Percentiles rank a stretch among this genome's conserved stretches.
Evolutionary conservation across 2,113 vertebrate genomes (phyloP).

Genomic region (Atractosteus spatula): DNA sequence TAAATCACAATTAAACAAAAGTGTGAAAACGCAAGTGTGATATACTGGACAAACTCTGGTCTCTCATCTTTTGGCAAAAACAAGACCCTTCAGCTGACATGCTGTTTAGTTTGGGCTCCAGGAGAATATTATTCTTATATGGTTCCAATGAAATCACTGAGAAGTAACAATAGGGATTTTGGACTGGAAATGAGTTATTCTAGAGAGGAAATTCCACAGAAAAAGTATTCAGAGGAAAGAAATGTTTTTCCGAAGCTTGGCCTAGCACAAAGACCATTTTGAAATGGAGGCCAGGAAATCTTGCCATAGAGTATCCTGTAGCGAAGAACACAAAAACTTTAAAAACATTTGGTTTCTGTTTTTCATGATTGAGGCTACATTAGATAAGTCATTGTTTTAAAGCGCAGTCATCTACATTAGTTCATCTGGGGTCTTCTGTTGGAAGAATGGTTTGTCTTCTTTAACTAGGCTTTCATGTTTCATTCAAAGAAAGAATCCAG

Average conservation of each 20-base stretch:
- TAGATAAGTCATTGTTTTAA: conserved; percentile 13
- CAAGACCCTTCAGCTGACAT: conserved; percentile 38
- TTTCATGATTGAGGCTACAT: conserved; percentile 5
- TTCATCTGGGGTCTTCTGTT: conserved; percentile 31
- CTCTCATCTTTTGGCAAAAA: conserved; percentile 46
- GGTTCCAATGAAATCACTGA: conserved; percentile 51
- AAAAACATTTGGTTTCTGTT: conserved; percentile 47
- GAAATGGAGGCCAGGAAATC: too few relatives aligned
- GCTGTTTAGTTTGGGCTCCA: conserved; percentile 31
- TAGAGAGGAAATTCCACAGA: conserved; percentile 42
- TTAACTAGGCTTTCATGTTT: neutral
- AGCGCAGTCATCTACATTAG: conserved; percentile 29
- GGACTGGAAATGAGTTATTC: conserved; percentile 2
- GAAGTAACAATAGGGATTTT: conserved; percentile 42
- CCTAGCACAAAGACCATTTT: too few relatives aligned
- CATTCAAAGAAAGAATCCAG: conserved; percentile 10
- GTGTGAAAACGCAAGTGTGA: conserved; percentile 21
- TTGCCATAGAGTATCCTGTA: too few relatives aligned
- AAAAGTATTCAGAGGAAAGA: neutral
- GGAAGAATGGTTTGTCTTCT: conserved; percentile 11
- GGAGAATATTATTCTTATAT: conserved; percentile 45
- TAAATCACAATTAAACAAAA: conserved; percentile 28
- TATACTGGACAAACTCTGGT: conserved; percentile 35
- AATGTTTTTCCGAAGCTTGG: too few relatives aligned
- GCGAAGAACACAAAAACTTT: neutral